These are phyloP conservation scores for Merodon equestris DNA, from an alignment of 2,888 invertebrate species.

Conservation along the genomic window DNA sequence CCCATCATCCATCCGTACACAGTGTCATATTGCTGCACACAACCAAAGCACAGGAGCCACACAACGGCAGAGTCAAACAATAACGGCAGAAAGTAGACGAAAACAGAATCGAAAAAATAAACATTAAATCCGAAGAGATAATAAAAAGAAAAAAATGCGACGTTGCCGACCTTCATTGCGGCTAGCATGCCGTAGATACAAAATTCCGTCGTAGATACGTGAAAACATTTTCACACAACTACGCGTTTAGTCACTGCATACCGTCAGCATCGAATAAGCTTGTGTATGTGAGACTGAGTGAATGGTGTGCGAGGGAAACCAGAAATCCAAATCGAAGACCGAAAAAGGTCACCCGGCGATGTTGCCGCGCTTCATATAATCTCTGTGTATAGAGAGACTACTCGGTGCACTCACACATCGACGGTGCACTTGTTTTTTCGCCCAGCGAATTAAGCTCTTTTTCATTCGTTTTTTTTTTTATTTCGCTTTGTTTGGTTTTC, in stretches of 20 bases:
- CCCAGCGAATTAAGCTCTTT: slow-evolving; percentile 59
- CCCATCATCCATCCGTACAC: slow-evolving; percentile 6
- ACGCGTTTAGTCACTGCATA: too few relatives aligned
- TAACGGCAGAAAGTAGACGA: slow-evolving; percentile 39
- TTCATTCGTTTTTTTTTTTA: neutral
- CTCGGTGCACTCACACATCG: slow-evolving; percentile 27
- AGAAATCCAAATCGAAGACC: slow-evolving; percentile 6
- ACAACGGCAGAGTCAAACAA: slow-evolving; percentile 17
- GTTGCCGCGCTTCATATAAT: slow-evolving; percentile 46
- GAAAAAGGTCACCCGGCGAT: slow-evolving; percentile 59
- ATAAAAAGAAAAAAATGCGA: slow-evolving; percentile 53
- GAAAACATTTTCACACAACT: slow-evolving; percentile 39
- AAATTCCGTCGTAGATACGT: slow-evolving; percentile 45
- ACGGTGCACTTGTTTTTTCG: slow-evolving; percentile 49
- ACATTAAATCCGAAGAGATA: slow-evolving; percentile 48
- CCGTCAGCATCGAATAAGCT: neutral
- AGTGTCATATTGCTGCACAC: slow-evolving; percentile 40
- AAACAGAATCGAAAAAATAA: slow-evolving; percentile 35
- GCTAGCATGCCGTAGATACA: slow-evolving; percentile 19
- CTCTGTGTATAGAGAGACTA: neutral
- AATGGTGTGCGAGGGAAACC: too few relatives aligned
- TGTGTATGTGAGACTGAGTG: slow-evolving; percentile 21
- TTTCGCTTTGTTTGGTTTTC: too few relatives aligned
- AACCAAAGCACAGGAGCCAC: neutral
- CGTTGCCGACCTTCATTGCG: slow-evolving; percentile 51